phyloP scores from a whole-genome alignment of 2,797 vertebrate genomes.

The Lagocephalus sceleratus region DNA sequence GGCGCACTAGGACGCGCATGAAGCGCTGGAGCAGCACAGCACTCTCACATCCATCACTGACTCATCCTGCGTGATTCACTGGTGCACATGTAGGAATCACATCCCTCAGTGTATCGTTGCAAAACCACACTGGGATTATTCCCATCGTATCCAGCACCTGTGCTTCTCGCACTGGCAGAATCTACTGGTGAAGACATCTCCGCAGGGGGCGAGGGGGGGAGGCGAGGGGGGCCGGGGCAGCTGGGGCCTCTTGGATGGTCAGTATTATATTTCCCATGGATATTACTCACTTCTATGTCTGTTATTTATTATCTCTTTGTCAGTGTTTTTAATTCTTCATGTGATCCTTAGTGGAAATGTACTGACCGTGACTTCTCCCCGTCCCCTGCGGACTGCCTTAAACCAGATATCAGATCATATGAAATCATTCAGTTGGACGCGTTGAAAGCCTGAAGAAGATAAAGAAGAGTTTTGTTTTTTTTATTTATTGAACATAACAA shows the following conservation, averaged over 20 bases:
- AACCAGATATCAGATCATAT: too few relatives aligned
- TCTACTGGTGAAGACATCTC: conserved; percentile 9
- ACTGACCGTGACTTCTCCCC: not conserved
- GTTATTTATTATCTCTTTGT: conserved; percentile 12
- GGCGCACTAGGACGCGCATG: conserved; percentile 10
- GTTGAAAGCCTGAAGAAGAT: too few relatives aligned
- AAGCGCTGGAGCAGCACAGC: conserved; percentile 14
- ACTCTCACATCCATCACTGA: conserved; percentile 19
- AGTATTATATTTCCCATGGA: conserved; percentile 2
- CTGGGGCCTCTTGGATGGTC: conserved; percentile 1
- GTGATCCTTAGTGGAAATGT: not conserved
- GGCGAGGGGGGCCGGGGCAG: not conserved
- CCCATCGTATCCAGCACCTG: not conserved
- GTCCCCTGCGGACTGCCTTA: too few relatives aligned
- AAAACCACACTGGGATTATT: conserved; percentile 21
- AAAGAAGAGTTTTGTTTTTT: too few relatives aligned
- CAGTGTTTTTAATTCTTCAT: conserved; percentile 2
- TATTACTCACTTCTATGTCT: not conserved
- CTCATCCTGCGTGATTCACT: conserved; percentile 37
- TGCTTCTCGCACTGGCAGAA: conserved; percentile 11
- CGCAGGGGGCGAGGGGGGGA: not conserved
- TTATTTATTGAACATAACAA: too few relatives aligned
- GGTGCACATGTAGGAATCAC: conserved; percentile 14
- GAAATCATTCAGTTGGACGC: too few relatives aligned
- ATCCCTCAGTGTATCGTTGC: conserved; percentile 20